These are phyloP conservation scores for Knipowitschia caucasica DNA, from an alignment of 2,797 vertebrate species.

Conservation along the genomic window DNA sequence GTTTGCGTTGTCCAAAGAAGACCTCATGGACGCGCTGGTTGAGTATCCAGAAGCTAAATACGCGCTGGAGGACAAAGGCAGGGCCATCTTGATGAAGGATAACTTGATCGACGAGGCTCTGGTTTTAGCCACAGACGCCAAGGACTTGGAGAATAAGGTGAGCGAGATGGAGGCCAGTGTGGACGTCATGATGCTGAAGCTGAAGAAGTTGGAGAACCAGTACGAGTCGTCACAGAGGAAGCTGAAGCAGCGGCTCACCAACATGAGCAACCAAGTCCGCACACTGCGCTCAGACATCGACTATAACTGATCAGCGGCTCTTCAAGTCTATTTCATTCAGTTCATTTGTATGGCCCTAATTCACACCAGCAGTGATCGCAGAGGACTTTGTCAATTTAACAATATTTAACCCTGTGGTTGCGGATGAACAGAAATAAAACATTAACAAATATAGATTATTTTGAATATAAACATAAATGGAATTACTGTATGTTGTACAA, in stretches of 20 bases:
- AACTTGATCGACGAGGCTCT: slow-evolving; percentile 89
- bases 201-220: slow-evolving; percentile 78
- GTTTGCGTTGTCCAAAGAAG: slow-evolving; percentile 94
- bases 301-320: not conserved
- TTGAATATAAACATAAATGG: too few relatives aligned
- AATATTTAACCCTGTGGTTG: too few relatives aligned
- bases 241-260: slow-evolving; percentile 85
- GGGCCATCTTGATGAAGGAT: slow-evolving; percentile 93
- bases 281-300: slow-evolving; percentile 28
- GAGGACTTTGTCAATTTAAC: too few relatives aligned
- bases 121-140: slow-evolving; percentile 70
- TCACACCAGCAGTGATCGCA: too few relatives aligned
- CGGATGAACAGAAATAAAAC: too few relatives aligned
- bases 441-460: too few relatives aligned
- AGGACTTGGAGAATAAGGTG: slow-evolving; percentile 86
- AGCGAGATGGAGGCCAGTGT: slow-evolving; percentile 72
- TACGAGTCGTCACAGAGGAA: slow-evolving; percentile 80
- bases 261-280: slow-evolving; percentile 80
- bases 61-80: slow-evolving; percentile 90
- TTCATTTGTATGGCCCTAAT: too few relatives aligned
- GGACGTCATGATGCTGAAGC: slow-evolving; percentile 80
- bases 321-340: too few relatives aligned
- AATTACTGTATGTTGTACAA: too few relatives aligned
- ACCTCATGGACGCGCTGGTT: slow-evolving; percentile 90
- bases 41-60: slow-evolving; percentile 95